phyloP scores from a whole-genome alignment of 2,113 vertebrate species.

The Genyomyrus donnyi region DNA sequence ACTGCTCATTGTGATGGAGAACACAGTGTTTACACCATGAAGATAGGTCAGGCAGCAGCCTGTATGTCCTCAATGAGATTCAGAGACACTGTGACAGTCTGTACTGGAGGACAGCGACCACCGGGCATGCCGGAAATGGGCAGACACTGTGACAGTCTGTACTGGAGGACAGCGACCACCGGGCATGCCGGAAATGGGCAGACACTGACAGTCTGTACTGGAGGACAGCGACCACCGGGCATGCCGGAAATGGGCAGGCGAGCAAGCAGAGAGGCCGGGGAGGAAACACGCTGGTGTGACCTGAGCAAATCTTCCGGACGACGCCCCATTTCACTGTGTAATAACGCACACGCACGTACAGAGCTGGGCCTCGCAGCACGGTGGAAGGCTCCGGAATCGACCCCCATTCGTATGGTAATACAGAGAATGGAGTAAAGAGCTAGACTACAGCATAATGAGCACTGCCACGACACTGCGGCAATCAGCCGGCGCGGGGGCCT shows the following conservation, averaged over 20 bases:
- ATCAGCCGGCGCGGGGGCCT: conserved; percentile 55
- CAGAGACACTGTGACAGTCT: neutral
- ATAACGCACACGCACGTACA: conserved; percentile 30
- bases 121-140: neutral
- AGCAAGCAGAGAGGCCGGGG: neutral
- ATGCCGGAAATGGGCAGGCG: neutral
- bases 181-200: neutral
- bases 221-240: neutral
- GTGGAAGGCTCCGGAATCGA: conserved; percentile 13
- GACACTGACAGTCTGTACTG: neutral
- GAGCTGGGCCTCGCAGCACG: neutral
- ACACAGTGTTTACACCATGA: neutral
- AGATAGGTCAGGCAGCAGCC: neutral
- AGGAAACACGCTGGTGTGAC: neutral
- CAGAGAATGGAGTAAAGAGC: conserved; percentile 41
- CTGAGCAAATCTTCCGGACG: neutral
- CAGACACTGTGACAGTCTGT: neutral
- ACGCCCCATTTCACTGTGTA: conserved; percentile 23
- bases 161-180: neutral
- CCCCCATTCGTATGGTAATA: conserved; percentile 61
- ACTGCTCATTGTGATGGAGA: neutral
- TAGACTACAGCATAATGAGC: conserved; percentile 31
- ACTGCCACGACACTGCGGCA: conserved; percentile 48
- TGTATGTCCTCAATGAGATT: neutral
- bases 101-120: neutral